Evolutionary conservation across 30 jellyfish, hydroid and myxozoan genomes (phyloP).

Genomic region (Sanderia malayensis): DNA sequence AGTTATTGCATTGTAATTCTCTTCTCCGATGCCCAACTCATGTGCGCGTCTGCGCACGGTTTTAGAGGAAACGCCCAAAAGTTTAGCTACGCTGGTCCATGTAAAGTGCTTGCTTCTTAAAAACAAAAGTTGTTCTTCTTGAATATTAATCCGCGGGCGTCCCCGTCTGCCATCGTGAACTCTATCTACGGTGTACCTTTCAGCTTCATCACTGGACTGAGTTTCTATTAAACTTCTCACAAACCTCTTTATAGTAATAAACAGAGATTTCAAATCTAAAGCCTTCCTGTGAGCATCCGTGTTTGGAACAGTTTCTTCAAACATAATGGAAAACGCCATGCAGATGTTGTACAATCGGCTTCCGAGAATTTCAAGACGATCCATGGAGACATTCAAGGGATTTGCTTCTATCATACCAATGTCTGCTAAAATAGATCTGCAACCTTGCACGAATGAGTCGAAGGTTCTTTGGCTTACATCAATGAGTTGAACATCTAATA

Average conservation of each 20-base stretch:
- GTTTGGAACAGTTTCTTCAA: neutral
- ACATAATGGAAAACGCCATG: neutral
- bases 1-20: neutral
- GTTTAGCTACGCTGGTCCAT: conserved; percentile 24
- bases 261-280: neutral
- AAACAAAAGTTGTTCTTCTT: neutral
- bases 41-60: conserved; percentile 7
- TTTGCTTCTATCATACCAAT: neutral
- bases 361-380: neutral
- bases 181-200: neutral
- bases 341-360: neutral
- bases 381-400: neutral
- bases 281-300: neutral
- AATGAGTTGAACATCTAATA: no score
- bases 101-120: conserved; percentile 12
- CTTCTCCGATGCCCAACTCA: conserved; percentile 15
- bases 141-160: neutral
- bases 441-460: neutral
- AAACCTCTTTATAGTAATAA: neutral
- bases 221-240: neutral
- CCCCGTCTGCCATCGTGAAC: neutral
- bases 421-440: neutral
- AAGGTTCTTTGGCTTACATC: no score
- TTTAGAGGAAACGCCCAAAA: conserved; percentile 18
- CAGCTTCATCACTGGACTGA: neutral